Percentiles rank a stretch among this genome's conserved stretches.
Evolutionary conservation across 1,140 invertebrate genomes (phyloP).

Genomic region (Brachionus calyciflorus): DNA sequence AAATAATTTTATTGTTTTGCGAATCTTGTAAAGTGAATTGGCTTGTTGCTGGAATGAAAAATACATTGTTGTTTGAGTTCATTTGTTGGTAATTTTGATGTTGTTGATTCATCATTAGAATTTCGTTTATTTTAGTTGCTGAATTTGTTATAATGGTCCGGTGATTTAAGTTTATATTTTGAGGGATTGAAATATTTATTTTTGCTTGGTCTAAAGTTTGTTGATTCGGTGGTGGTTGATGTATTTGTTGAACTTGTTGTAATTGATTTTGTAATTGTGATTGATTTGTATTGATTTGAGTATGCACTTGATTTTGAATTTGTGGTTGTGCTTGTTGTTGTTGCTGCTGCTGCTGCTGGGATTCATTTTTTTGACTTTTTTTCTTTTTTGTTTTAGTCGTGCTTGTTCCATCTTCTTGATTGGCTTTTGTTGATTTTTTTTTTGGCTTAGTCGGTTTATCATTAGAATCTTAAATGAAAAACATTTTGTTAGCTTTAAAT

Average conservation of each 20-base stretch:
- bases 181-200: background rate
- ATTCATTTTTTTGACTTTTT: conserved; percentile 20
- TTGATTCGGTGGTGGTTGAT: background rate
- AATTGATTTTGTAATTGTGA: no score
- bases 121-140: conserved; percentile 40
- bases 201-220: background rate
- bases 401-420: background rate
- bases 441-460: background rate
- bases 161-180: background rate
- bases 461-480: background rate
- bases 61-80: background rate
- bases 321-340: no score
- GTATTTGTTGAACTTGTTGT: background rate
- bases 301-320: no score
- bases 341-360: no score
- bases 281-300: background rate
- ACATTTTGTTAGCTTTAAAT: background rate
- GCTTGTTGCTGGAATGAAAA: background rate
- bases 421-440: background rate
- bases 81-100: conserved; percentile 3
- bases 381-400: background rate
- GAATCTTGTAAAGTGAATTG: background rate
- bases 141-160: background rate
- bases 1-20: background rate
- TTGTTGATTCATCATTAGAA: conserved; percentile 7